Evolutionary conservation across 2,113 vertebrate genomes (phyloP).

Genomic region (Pteronura brasiliensis): DNA sequence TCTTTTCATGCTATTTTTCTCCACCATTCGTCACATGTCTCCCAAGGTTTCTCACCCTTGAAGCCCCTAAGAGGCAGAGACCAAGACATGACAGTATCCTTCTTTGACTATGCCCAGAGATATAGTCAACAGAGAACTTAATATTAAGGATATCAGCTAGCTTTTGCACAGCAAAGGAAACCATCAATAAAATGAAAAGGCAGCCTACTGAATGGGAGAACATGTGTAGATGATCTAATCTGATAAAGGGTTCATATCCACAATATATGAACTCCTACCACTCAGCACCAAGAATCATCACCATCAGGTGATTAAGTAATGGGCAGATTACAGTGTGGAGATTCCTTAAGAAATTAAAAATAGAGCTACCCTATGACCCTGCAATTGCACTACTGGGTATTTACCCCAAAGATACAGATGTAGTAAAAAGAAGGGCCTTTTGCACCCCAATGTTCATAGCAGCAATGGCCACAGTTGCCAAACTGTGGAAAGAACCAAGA

Average conservation of each 20-base stretch:
- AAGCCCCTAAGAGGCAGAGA: not conserved
- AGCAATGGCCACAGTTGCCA: no score
- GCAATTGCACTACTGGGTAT: no score
- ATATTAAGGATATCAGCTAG: not conserved
- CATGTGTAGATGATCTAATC: not conserved
- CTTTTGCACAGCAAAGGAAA: not conserved
- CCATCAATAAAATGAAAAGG: not conserved
- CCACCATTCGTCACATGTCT: not conserved
- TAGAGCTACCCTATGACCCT: no score
- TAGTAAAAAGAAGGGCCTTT: no score
- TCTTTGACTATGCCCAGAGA: not conserved
- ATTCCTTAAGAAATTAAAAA: no score
- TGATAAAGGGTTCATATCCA: not conserved
- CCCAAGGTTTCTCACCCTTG: not conserved
- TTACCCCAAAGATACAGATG: no score
- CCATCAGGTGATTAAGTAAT: not conserved
- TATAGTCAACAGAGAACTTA: not conserved
- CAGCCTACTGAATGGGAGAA: not conserved
- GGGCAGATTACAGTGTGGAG: not conserved
- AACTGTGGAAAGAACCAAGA: no score
- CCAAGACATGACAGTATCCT: not conserved
- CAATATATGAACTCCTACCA: not conserved
- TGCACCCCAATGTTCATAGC: no score
- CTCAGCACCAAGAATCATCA: not conserved
- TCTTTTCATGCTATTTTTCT: not conserved